Conservation (phyloP, 2,888 invertebrate species). For the Ormyrus nitidulus region DNA sequence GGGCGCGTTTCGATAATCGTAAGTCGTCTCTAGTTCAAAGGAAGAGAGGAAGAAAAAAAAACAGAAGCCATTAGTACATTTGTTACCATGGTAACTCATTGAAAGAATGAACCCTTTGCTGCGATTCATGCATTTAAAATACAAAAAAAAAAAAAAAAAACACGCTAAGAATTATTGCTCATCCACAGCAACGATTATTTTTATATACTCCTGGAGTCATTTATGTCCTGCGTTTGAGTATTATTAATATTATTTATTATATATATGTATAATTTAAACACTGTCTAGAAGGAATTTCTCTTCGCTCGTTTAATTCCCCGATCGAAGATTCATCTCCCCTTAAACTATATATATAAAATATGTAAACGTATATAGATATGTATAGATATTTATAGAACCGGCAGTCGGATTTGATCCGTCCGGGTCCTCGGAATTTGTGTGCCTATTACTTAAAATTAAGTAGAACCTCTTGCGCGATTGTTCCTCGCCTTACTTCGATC, state of each 20-base stretch:
- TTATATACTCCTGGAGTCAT: constrained; percentile 11
- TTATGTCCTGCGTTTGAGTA: constrained; percentile 36
- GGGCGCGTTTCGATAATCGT: background rate
- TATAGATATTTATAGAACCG: background rate
- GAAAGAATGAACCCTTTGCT: constrained; percentile 35
- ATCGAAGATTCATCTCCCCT: background rate
- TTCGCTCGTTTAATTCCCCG: background rate
- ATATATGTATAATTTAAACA: constrained; percentile 42
- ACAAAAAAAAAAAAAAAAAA: constrained; percentile 13
- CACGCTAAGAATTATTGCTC: background rate
- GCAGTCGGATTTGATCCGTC: constrained; percentile 6
- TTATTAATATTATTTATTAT: constrained; percentile 35
- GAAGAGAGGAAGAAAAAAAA: background rate
- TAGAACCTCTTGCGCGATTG: background rate
- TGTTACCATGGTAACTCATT: constrained; percentile 58
- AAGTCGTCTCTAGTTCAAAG: constrained; percentile 17
- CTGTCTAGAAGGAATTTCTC: constrained; percentile 8
- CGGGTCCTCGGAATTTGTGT: constrained; percentile 1
- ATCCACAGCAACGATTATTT: constrained; percentile 10
- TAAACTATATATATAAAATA: constrained; percentile 17
- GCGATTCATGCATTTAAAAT: constrained; percentile 34
- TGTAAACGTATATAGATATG: background rate
- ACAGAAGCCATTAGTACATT: constrained; percentile 36
- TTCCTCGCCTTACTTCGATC: background rate
- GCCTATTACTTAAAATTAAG: constrained; percentile 17